These are phyloP conservation scores for Pitangus sulphuratus DNA, from an alignment of 2,797 vertebrate genomes.

Conservation along the genomic window DNA sequence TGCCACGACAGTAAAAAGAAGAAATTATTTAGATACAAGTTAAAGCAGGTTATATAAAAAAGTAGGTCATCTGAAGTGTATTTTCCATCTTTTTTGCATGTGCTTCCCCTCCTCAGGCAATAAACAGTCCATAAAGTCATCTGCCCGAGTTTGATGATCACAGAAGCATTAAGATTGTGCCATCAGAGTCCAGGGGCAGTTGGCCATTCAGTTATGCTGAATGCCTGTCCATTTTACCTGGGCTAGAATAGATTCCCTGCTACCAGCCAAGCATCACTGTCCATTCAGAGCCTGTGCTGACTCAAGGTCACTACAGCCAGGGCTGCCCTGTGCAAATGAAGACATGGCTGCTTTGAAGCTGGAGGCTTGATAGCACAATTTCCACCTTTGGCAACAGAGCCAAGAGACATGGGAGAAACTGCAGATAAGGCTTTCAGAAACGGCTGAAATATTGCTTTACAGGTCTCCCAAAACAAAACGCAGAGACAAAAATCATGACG, in stretches of 20 bases:
- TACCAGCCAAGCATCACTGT: neutral
- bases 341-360: constrained; percentile 54
- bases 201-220: neutral
- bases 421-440: neutral
- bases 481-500: neutral
- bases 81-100: neutral
- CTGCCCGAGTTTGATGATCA: neutral
- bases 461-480: neutral
- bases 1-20: neutral
- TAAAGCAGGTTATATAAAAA: neutral
- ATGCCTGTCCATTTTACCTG: neutral
- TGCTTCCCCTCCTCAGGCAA: neutral
- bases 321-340: constrained; percentile 30
- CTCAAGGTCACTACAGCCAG: constrained; percentile 44
- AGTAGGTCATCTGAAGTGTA: neutral
- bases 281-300: neutral
- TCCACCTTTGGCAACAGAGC: neutral
- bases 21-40: neutral
- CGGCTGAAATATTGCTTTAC: neutral
- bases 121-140: neutral
- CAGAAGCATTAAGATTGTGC: neutral
- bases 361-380: neutral
- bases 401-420: neutral
- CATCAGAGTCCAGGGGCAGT: neutral
- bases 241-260: neutral